Evolutionary conservation across 1,140 invertebrate species (phyloP), one percentile per base, ranked within the genome.

Genomic region (Drosophila eugracilis): DNA sequence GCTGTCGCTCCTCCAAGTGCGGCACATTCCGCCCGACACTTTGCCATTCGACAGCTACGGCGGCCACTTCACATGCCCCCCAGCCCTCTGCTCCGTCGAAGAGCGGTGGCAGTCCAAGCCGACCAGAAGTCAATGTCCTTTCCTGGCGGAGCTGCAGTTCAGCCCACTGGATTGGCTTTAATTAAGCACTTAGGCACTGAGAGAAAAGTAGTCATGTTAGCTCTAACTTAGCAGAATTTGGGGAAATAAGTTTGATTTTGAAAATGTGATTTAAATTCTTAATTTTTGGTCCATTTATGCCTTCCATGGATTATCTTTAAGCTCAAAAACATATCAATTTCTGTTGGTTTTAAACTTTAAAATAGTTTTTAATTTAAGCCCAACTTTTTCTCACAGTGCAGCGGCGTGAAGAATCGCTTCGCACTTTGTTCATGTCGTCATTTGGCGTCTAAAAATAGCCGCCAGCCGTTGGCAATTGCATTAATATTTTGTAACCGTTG

Each of bases 401-500:
- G 0, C 10, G 42, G 21, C 15, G 28, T 36, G n/a, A 28, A 26
- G 28, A 34, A 42, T 12, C 57, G 71, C 49, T 69, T 75, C 49
- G 60, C 73, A 76, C 74, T 66, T 69, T 47, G 72, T 60, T 47
- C 47, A 84, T 85, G 76, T 73, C 73, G 81, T 85, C 81, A 85
- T 80, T 86, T 57, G 57, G 39, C 32, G 12, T 63, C 77, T 85
- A 85, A 70, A 85, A 81, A 81, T 85, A 86, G 80, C 41, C 32
- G 32, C 48, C 15, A 62, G 60, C 47, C 45, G 50, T 52, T 62
- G 62, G 50, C 24, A 74, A 65, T 66, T 83, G 70, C 70, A 73
- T 73, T 73, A 65, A 63, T 54, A 74, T 65, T 74, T 74, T 53
- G 65, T 73, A 57, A 77, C 67, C 71, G 66, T 62, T 66, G 67